Conservation (phyloP, 2,888 invertebrate species). For the Scaptomyza reducta region DNA sequence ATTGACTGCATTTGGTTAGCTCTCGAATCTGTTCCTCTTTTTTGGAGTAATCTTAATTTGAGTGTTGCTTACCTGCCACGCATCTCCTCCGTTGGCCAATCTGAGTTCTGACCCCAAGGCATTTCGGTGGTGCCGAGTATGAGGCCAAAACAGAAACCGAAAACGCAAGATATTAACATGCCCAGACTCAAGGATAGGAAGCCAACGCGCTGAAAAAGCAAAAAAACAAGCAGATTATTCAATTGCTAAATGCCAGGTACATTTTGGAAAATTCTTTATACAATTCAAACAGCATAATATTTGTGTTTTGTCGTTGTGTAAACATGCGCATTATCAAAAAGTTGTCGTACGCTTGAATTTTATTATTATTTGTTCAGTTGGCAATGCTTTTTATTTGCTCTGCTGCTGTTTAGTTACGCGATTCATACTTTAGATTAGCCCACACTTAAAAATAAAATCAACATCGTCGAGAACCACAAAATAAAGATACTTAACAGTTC, state of each 20-base stretch:
- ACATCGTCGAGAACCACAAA: background rate
- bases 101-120: constrained; percentile 89
- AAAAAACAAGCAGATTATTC: background rate
- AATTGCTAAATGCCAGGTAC: background rate
- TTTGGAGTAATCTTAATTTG: constrained; percentile 41
- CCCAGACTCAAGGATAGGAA: constrained; percentile 89
- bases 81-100: constrained; percentile 93
- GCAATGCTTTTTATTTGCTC: background rate
- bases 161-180: constrained; percentile 89
- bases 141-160: constrained; percentile 92
- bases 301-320: background rate
- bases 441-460: background rate
- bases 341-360: background rate
- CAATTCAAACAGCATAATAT: background rate
- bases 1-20: constrained; percentile 5
- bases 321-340: too few relatives aligned
- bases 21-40: constrained; percentile 47
- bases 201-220: constrained; percentile 86
- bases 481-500: background rate
- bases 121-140: constrained; percentile 89
- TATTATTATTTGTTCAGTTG: constrained; percentile 19
- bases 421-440: too few relatives aligned
- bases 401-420: background rate
- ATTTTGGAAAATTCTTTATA: background rate
- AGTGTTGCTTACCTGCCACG: constrained; percentile 87